Evolutionary conservation across 2,113 vertebrate genomes (phyloP).

Genomic region (Melanerpes formicivorus): DNA sequence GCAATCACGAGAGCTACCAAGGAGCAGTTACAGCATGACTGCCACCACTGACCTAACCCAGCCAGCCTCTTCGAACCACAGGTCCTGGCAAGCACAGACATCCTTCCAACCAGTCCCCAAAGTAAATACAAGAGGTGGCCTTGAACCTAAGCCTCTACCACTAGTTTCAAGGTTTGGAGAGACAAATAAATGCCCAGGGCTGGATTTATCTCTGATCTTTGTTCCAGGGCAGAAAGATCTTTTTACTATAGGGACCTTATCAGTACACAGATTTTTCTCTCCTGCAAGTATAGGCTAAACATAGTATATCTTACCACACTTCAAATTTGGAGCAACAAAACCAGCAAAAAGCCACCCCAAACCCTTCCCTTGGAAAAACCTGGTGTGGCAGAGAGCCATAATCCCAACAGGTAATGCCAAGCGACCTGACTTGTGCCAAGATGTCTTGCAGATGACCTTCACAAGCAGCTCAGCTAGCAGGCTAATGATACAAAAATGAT

Average conservation of each 20-base stretch:
- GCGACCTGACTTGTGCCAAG: background rate
- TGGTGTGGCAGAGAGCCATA: background rate
- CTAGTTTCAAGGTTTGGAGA: background rate
- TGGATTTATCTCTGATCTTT: background rate
- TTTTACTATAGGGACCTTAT: background rate
- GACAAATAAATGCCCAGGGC: background rate
- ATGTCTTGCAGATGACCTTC: background rate
- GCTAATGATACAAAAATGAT: background rate
- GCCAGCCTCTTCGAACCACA: background rate
- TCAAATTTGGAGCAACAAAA: background rate
- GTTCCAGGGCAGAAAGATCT: background rate
- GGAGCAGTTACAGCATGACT: background rate
- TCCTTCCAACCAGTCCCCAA: background rate
- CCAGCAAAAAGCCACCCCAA: background rate
- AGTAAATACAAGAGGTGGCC: background rate
- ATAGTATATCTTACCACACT: background rate
- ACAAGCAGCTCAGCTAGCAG: background rate
- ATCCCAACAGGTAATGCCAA: background rate
- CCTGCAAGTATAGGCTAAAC: background rate
- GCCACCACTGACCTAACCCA: background rate
- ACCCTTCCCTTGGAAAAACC: background rate
- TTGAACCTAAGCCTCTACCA: background rate
- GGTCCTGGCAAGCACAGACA: background rate
- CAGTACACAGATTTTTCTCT: background rate
- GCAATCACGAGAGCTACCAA: background rate